Evolutionary conservation across 1,140 invertebrate genomes (phyloP), one percentile per base, ranked within the genome.

Genomic region (Nymphalis io): DNA sequence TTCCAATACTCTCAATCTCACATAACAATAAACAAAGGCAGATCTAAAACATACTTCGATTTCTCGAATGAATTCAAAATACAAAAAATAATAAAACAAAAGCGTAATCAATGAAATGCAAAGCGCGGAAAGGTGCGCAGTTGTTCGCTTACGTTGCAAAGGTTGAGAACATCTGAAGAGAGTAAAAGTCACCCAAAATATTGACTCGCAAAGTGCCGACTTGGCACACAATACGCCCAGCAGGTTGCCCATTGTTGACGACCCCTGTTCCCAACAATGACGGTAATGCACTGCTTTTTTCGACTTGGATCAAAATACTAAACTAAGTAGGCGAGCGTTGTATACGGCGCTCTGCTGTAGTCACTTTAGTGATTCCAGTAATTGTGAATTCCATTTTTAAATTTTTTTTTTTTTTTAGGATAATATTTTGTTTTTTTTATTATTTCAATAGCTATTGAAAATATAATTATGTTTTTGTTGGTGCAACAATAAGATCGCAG

Each of bases 131-230:
- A 86, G 84, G 81, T 84, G 81, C 78, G 80, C 85, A 88, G 83
- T 88, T 88, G 85, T 88, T 79, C 79, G 84, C 85, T 84, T 79
- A 82, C 79, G 66, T 67, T 76, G 84, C 84, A 80, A 81, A 79
- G 70, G 61, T 79, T 75, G 69, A 78, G 79, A 80, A 79, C 77
- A 75, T 74, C 72, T 79, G 74, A 80, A 73, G 78, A 74, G 73
- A 79, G 78, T 76, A 74, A 83, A 79, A 85, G 81, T 90, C 86
- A 87, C 86, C 86, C 88, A 90, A 90, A 89, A 90, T 90, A 89
- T 89, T 90, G 88, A 87, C 78, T 89, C 76, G 80, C 85, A 82
- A 88, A 90, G 86, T 90, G 88, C 86, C 86, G 86, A 80, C 78
- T 82, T 77, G 59, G 75, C 75, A 60, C 75, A 88, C 85, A 89